These are phyloP conservation scores for Lycaon pictus DNA, from an alignment of 2,113 vertebrate genomes.

Conservation along the genomic window DNA sequence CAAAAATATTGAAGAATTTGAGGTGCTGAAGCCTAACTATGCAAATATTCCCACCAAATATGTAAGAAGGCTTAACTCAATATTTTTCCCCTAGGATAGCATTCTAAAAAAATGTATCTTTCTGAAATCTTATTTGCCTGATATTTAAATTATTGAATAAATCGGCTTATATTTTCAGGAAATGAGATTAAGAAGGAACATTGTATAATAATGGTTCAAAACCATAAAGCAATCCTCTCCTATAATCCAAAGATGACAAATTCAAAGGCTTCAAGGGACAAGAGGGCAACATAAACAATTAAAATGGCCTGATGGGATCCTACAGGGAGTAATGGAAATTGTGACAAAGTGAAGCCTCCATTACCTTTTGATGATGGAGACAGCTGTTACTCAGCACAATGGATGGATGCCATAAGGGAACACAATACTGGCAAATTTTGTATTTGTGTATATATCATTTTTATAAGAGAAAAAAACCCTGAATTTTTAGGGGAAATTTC, in stretches of 20 bases:
- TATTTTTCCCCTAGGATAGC: not conserved
- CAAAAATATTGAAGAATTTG: constrained; percentile 35
- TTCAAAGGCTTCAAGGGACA: not conserved
- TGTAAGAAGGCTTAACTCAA: not conserved
- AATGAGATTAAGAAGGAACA: not conserved
- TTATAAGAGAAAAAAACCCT: not conserved
- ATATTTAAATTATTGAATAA: constrained; percentile 43
- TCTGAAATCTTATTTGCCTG: constrained; percentile 37
- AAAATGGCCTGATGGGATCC: not conserved
- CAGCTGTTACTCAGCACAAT: not conserved
- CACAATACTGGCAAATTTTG: not conserved
- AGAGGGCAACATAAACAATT: not conserved
- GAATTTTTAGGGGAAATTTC: not conserved
- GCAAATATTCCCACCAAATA: constrained; percentile 39
- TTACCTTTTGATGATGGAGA: not conserved
- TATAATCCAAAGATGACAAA: not conserved
- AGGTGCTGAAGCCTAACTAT: not conserved
- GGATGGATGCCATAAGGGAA: not conserved
- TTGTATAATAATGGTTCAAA: not conserved
- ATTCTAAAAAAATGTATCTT: constrained; percentile 12
- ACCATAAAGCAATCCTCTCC: not conserved
- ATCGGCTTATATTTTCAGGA: not conserved
- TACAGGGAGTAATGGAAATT: not conserved
- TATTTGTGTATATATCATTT: not conserved
- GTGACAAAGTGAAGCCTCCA: not conserved